phyloP scores from a whole-genome alignment of 2,888 invertebrate species.

The Falcaria lacertinaria region DNA sequence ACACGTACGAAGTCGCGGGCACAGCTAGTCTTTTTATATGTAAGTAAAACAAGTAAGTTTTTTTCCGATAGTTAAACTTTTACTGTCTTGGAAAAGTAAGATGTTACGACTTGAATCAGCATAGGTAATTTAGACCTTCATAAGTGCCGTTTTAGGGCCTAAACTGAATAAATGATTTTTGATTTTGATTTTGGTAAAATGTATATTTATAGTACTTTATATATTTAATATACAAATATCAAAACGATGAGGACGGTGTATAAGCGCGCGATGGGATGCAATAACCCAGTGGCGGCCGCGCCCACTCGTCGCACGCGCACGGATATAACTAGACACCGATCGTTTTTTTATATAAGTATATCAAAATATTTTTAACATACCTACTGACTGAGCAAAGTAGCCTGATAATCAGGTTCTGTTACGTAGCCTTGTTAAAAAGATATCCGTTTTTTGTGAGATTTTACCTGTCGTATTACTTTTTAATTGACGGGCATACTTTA shows the following conservation, averaged over 20 bases:
- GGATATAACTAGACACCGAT: slow-evolving; percentile 20
- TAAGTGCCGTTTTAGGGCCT: too few relatives aligned
- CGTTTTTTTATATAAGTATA: slow-evolving; percentile 34
- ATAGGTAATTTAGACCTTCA: too few relatives aligned
- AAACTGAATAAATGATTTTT: too few relatives aligned
- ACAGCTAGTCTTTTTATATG: too few relatives aligned
- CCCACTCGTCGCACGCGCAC: slow-evolving; percentile 50
- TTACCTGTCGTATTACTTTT: neutral
- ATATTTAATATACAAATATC: slow-evolving; percentile 17
- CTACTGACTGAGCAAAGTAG: slow-evolving; percentile 12
- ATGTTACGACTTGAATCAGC: too few relatives aligned
- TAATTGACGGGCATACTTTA: neutral
- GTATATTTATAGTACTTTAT: too few relatives aligned
- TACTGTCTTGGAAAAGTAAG: too few relatives aligned
- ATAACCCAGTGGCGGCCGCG: slow-evolving; percentile 48
- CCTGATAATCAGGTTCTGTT: slow-evolving; percentile 17
- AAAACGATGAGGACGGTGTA: slow-evolving; percentile 18
- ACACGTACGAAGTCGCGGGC: too few relatives aligned
- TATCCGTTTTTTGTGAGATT: neutral
- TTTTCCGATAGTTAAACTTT: too few relatives aligned
- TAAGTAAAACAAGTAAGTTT: too few relatives aligned
- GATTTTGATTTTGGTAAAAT: too few relatives aligned
- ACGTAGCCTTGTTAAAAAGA: neutral
- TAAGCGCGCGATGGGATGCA: slow-evolving; percentile 25
- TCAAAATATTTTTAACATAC: slow-evolving; percentile 9